These are phyloP conservation scores for Cepaea hortensis DNA, from an alignment of 2,888 invertebrate species.

Conservation along the genomic window DNA sequence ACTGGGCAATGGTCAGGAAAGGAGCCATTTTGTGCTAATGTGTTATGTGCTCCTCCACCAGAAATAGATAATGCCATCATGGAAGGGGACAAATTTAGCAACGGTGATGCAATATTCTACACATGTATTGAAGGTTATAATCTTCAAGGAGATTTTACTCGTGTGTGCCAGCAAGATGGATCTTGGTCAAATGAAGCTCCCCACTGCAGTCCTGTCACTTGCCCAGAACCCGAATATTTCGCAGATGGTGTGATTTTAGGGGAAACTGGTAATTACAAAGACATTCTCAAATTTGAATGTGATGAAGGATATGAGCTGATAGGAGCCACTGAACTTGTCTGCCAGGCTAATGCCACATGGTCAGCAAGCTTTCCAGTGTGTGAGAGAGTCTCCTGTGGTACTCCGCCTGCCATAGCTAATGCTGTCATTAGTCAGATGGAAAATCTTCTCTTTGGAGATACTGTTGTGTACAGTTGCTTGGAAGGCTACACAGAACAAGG, in stretches of 20 bases:
- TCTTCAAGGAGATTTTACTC: slow-evolving; percentile 89
- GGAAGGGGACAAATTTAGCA: slow-evolving; percentile 45
- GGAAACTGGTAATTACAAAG: slow-evolving; percentile 63
- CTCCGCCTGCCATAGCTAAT: slow-evolving; percentile 65
- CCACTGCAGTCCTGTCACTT: slow-evolving; percentile 59
- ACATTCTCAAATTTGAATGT: slow-evolving; percentile 57
- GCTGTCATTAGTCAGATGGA: slow-evolving; percentile 38
- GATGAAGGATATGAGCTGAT: slow-evolving; percentile 84
- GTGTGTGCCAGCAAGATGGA: slow-evolving; percentile 79
- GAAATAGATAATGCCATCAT: slow-evolving; percentile 54
- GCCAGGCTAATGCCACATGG: slow-evolving; percentile 73
- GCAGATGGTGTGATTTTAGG: slow-evolving; percentile 74
- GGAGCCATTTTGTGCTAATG: slow-evolving; percentile 61
- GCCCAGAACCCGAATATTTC: slow-evolving; percentile 57
- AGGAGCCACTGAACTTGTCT: slow-evolving; percentile 87
- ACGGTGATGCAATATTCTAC: slow-evolving; percentile 56
- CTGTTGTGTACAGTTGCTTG: slow-evolving; percentile 57
- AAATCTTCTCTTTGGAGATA: slow-evolving; percentile 40
- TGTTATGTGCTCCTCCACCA: slow-evolving; percentile 60
- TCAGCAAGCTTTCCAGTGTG: slow-evolving; percentile 65
- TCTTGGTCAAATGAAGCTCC: slow-evolving; percentile 67
- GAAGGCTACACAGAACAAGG: slow-evolving; percentile 65
- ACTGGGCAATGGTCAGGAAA: slow-evolving; percentile 71
- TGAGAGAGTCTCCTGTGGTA: slow-evolving; percentile 59
- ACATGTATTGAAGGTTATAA: slow-evolving; percentile 80